Conservation (phyloP, 2,888 invertebrate genomes). For the Microchrysa polita region DNA sequence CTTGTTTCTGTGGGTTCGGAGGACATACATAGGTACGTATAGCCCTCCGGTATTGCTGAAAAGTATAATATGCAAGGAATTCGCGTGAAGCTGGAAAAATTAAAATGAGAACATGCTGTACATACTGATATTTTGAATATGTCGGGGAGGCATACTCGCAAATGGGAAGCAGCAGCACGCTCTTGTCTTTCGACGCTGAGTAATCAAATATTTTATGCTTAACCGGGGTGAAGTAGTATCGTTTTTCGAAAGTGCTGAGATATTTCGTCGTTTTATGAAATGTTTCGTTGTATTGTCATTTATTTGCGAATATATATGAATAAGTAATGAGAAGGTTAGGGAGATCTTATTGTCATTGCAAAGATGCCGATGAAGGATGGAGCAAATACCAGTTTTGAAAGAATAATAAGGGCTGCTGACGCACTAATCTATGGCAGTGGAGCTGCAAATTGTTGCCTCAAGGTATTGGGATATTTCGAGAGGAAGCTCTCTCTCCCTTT, state of each 20-base stretch:
- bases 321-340: neutral
- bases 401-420: too few species aligned
- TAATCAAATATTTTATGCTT: conserved; percentile 35
- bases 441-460: too few species aligned
- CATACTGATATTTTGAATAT: neutral
- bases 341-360: neutral
- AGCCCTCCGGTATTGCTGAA: neutral
- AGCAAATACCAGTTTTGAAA: too few species aligned
- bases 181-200: conserved; percentile 12
- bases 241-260: conserved; percentile 12
- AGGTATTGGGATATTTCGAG: too few species aligned
- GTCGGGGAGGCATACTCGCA: neutral
- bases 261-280: neutral
- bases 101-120: conserved; percentile 13
- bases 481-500: too few species aligned
- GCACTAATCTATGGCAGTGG: too few species aligned
- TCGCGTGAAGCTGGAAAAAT: neutral
- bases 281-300: conserved; percentile 17
- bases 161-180: neutral
- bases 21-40: too few species aligned
- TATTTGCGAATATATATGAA: neutral
- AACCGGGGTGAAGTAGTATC: conserved; percentile 12
- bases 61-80: neutral
- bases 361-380: too few species aligned
- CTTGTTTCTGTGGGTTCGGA: too few species aligned